Conservation (phyloP, 2,888 invertebrate genomes). For the Parelbella ahira region DNA sequence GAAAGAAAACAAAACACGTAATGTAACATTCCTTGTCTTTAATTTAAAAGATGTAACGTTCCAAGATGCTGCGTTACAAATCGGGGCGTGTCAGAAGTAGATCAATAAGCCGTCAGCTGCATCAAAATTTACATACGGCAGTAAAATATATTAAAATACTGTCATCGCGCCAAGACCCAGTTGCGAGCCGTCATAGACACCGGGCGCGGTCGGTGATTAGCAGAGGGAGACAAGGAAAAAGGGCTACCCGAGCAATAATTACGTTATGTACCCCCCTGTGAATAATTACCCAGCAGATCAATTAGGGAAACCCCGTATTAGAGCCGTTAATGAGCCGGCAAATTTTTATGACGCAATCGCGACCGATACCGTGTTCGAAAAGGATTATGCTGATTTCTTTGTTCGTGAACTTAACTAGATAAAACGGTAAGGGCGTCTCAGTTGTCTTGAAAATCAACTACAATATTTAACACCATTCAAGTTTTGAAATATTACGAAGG, state of each 20-base stretch:
- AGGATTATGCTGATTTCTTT: conserved; percentile 9
- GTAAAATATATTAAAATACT: conserved; percentile 78
- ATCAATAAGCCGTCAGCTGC: conserved; percentile 48
- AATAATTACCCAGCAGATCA: conserved; percentile 76
- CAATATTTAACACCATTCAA: conserved; percentile 9
- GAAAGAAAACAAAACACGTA: too few species aligned
- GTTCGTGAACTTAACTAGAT: conserved; percentile 3
- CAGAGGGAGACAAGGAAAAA: conserved; percentile 72
- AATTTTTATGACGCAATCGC: conserved; percentile 51
- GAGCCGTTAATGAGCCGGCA: conserved; percentile 66
- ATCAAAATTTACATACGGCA: conserved; percentile 70
- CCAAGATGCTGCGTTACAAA: conserved; percentile 32
- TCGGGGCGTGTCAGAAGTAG: conserved; percentile 32
- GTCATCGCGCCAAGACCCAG: conserved; percentile 72
- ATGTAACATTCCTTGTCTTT: too few species aligned
- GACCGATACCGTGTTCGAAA: conserved; percentile 14
- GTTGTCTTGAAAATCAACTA: not conserved
- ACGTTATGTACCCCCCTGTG: conserved; percentile 72
- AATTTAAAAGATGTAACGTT: not conserved
- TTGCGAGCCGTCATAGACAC: conserved; percentile 73
- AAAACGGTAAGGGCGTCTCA: not conserved
- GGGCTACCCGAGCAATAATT: conserved; percentile 75
- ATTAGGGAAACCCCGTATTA: conserved; percentile 71
- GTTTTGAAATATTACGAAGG: conserved; percentile 13
- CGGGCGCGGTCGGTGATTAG: conserved; percentile 71